Conservation (phyloP, 2,113 vertebrate genomes). For the Pycnonotus jocosus region DNA sequence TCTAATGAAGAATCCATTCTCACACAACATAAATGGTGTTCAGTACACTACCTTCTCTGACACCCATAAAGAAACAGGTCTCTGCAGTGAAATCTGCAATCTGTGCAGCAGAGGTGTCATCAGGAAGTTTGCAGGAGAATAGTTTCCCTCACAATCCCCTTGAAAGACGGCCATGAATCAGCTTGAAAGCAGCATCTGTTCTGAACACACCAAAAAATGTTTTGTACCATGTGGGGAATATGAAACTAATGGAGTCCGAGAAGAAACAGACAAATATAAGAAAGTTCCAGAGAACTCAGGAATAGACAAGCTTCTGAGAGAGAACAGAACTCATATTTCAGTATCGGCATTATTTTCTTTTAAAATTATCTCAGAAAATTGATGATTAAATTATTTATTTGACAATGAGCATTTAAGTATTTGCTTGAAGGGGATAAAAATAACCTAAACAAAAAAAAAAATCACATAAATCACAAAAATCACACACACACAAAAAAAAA, state of each 20-base stretch:
- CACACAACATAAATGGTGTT: not conserved
- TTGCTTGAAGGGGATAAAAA: not conserved
- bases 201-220: rapidly evolving
- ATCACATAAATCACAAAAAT: not conserved
- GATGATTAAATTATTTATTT: not conserved
- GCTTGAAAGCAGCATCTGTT: not conserved
- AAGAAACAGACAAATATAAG: not conserved
- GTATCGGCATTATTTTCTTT: rapidly evolving
- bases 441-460: too few species aligned
- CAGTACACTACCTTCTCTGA: not conserved
- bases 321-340: not conserved
- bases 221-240: not conserved
- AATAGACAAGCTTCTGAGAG: not conserved
- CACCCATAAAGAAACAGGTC: not conserved
- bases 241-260: rapidly evolving
- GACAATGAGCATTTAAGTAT: not conserved
- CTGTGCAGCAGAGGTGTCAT: not conserved
- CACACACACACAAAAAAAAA: too few species aligned
- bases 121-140: not conserved
- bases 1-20: not conserved
- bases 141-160: not conserved
- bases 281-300: rapidly evolving
- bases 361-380: not conserved
- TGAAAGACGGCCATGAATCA: not conserved
- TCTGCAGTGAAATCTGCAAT: not conserved